These are phyloP conservation scores for Linepithema humile DNA, from an alignment of 1,140 invertebrate genomes.

Conservation along the genomic window DNA sequence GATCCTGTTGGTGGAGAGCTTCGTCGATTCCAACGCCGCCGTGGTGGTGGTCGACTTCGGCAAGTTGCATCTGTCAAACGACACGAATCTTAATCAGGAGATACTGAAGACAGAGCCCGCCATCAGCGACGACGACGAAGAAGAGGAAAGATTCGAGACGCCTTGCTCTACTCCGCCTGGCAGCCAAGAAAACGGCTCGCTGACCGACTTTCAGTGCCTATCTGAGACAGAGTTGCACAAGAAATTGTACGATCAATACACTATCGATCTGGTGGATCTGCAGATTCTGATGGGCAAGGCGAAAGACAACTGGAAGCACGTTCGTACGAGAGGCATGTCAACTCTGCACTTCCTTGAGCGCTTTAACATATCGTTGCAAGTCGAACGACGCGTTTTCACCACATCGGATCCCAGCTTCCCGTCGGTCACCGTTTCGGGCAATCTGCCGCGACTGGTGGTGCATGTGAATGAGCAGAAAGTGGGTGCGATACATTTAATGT, in stretches of 20 bases:
- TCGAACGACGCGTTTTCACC: conserved; percentile 92
- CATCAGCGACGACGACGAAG: conserved; percentile 79
- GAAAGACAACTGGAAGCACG: conserved; percentile 95
- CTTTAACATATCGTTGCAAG: conserved; percentile 94
- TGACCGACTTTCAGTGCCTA: conserved; percentile 82
- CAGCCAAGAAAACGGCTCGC: conserved; percentile 87
- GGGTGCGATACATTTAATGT: conserved; percentile 86
- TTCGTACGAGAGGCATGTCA: conserved; percentile 92
- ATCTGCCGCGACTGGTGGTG: conserved; percentile 93
- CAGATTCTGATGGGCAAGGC: conserved; percentile 95
- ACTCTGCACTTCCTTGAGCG: conserved; percentile 94
- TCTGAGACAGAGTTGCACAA: conserved; percentile 89
- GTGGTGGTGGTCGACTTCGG: conserved; percentile 95
- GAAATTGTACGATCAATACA: conserved; percentile 93
- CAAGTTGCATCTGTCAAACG: conserved; percentile 90
- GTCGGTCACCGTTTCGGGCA: conserved; percentile 92
- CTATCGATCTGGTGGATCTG: conserved; percentile 92
- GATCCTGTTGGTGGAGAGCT: conserved; percentile 94
- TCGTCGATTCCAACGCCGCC: conserved; percentile 90
- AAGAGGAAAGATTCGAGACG: conserved; percentile 91
- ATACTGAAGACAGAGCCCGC: conserved; percentile 72
- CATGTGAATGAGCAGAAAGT: conserved; percentile 96
- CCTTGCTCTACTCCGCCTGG: conserved; percentile 96
- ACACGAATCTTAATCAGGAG: conserved; percentile 62
- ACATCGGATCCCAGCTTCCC: conserved; percentile 95